These are phyloP conservation scores for Chondrosia reniformis DNA, from an alignment of 37 sponge, comb jelly and placozoan species.

Conservation along the genomic window DNA sequence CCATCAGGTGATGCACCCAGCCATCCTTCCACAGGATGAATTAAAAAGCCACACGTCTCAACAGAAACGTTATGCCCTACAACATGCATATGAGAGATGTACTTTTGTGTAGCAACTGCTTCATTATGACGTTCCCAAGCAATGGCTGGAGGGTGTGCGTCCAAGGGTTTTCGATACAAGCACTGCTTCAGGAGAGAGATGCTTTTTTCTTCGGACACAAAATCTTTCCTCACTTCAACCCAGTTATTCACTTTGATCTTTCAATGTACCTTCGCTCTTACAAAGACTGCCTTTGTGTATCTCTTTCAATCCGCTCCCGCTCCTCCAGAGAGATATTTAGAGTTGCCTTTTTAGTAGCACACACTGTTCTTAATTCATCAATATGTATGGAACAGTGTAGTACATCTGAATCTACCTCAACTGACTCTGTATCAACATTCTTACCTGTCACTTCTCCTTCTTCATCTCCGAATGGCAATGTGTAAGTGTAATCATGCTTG, in stretches of 20 bases:
- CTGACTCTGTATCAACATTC: not conserved
- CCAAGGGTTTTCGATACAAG: conserved; percentile 36
- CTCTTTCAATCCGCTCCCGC: conserved; percentile 4
- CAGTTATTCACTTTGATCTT: conserved; percentile 22
- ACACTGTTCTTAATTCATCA: not conserved
- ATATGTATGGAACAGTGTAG: not conserved
- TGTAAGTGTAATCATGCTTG: conserved; percentile 30
- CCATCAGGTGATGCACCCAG: conserved; percentile 61
- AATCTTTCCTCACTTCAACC: conserved; percentile 36
- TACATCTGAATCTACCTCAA: not conserved
- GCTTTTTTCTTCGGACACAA: conserved; percentile 7
- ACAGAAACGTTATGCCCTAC: conserved; percentile 26
- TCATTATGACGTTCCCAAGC: conserved; percentile 49
- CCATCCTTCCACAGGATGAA: conserved; percentile 32
- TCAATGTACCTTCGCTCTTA: conserved; percentile 5
- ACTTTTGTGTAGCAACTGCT: conserved; percentile 8
- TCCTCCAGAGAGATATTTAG: not conserved
- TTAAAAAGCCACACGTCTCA: conserved; percentile 31
- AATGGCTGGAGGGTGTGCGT: conserved; percentile 23
- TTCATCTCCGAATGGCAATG: not conserved
- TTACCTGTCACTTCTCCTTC: not conserved
- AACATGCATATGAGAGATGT: conserved; percentile 19
- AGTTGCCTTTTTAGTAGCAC: conserved; percentile 3
- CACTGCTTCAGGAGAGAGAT: conserved; percentile 6
- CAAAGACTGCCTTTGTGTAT: not conserved